Conservation (phyloP, 2,888 invertebrate genomes). For the Xestoiulus laeticollis region DNA sequence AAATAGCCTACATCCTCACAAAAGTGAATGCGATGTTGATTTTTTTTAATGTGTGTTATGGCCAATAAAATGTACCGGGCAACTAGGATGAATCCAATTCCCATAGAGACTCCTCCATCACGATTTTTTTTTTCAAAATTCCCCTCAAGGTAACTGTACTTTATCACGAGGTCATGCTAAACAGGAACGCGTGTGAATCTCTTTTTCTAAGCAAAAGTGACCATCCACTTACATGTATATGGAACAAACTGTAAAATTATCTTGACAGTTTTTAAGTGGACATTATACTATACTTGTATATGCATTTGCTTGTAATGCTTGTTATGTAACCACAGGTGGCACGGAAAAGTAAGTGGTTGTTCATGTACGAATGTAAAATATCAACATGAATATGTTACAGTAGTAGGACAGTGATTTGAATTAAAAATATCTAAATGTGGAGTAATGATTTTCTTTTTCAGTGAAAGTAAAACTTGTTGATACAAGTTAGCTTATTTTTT, state of each 20-base stretch:
- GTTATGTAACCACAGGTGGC: not conserved
- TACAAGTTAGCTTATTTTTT: too few species aligned
- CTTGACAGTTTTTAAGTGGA: constrained; percentile 1
- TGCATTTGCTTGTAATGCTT: not conserved
- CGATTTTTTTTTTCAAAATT: not conserved
- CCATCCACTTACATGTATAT: not conserved
- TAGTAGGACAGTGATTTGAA: not conserved
- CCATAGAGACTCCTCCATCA: constrained; percentile 24
- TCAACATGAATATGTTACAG: not conserved
- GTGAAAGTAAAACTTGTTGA: too few species aligned
- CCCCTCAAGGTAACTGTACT: constrained; percentile 39
- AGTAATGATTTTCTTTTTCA: too few species aligned
- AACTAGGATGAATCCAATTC: constrained; percentile 5
- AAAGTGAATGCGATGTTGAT: not conserved
- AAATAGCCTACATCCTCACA: constrained; percentile 37
- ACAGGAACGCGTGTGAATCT: not conserved
- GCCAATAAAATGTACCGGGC: constrained; percentile 22
- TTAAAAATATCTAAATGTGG: not conserved
- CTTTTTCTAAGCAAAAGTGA: not conserved
- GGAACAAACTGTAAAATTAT: not conserved
- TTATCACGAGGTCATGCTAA: constrained; percentile 34
- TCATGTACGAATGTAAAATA: not conserved
- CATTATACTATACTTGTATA: not conserved
- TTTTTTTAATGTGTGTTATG: not conserved
- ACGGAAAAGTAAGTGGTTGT: not conserved